Evolutionary conservation across 2,113 vertebrate genomes (phyloP).

Genomic region (Mus spicilegus): DNA sequence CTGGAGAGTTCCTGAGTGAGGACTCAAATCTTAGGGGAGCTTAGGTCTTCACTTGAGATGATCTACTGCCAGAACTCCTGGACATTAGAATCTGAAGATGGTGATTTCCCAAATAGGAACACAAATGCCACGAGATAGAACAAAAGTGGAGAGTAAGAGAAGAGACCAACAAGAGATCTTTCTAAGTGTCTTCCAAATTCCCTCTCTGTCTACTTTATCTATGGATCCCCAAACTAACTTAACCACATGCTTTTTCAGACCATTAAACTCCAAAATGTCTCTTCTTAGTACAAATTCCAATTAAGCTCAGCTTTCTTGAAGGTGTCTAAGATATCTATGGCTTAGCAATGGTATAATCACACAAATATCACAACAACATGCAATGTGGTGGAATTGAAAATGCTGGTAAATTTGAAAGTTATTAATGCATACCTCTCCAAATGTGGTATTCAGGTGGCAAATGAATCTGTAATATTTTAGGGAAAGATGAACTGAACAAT

Average conservation of each 20-base stretch:
- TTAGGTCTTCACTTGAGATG: background rate
- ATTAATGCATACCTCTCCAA: background rate
- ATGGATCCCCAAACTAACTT: background rate
- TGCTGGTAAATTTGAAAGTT: background rate
- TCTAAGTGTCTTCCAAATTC: background rate
- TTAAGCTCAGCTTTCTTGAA: background rate
- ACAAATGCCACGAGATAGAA: background rate
- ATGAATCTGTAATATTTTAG: background rate
- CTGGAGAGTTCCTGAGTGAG: background rate
- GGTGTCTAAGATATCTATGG: background rate
- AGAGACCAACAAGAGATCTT: background rate
- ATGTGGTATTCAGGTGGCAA: background rate
- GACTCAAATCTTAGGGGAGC: background rate
- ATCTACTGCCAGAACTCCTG: background rate
- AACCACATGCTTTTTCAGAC: background rate
- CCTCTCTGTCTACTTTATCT: background rate
- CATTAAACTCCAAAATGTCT: background rate
- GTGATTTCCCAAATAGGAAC: background rate
- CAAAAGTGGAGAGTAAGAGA: background rate
- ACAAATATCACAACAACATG: background rate
- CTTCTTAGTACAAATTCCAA: background rate
- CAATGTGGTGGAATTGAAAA: background rate
- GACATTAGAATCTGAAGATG: background rate
- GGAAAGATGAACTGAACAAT: background rate
- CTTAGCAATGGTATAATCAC: background rate